Conservation (phyloP, 2,797 vertebrate species). For the Columba guinea region DNA sequence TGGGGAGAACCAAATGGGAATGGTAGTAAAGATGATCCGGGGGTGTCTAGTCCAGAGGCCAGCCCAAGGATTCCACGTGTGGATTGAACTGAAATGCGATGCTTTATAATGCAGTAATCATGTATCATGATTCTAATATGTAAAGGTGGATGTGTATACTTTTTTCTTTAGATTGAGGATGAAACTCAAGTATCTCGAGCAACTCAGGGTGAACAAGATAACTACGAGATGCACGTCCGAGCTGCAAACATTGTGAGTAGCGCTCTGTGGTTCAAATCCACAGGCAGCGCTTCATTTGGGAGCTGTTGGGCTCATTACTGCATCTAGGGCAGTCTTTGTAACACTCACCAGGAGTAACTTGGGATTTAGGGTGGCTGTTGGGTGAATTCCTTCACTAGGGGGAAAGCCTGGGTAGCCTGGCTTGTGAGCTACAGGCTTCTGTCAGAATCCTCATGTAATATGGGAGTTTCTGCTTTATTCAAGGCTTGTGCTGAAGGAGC, state of each 20-base stretch:
- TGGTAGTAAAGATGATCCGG: accelerated
- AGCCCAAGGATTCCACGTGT: neutral
- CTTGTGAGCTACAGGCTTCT: neutral
- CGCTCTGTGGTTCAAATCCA: accelerated
- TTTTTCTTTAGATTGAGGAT: conserved; percentile 88
- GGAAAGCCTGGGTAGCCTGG: neutral
- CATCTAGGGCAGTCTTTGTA: neutral
- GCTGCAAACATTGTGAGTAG: conserved; percentile 95
- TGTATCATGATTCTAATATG: accelerated
- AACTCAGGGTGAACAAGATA: conserved; percentile 96
- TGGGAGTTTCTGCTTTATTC: neutral
- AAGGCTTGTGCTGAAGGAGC: neutral
- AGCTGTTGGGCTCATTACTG: neutral
- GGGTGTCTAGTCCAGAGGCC: neutral
- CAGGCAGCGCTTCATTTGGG: neutral
- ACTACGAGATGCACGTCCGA: conserved; percentile 98
- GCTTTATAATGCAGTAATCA: accelerated
- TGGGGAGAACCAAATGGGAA: neutral
- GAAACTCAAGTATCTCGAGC: conserved; percentile 95
- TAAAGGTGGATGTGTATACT: neutral
- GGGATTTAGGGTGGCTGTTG: neutral
- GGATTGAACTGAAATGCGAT: neutral
- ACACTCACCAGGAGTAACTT: accelerated
- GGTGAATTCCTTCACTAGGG: neutral
- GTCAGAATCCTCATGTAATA: accelerated